phyloP scores from a whole-genome alignment of 2,888 invertebrate genomes.

The Onthophagus sagittarius region DNA sequence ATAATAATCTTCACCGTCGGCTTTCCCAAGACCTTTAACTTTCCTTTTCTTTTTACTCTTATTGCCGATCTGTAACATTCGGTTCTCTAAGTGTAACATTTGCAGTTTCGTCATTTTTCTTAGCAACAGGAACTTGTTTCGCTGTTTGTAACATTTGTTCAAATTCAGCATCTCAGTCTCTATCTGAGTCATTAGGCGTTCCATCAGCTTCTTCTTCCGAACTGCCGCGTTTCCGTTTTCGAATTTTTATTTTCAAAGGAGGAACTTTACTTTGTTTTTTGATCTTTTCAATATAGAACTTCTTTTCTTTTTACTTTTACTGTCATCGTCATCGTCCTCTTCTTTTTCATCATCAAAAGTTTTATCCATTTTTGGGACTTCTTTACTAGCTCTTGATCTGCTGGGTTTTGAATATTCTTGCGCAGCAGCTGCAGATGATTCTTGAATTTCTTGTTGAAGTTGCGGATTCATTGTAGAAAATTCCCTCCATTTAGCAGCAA shows the following conservation, averaged over 20 bases:
- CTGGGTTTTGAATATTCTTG: conserved; percentile 57
- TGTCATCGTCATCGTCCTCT: conserved; percentile 70
- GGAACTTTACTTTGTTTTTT: conserved; percentile 83
- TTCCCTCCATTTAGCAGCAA: conserved; percentile 96
- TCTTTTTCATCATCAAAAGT: conserved; percentile 71
- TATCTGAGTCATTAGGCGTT: conserved; percentile 69
- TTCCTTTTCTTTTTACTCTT: conserved; percentile 87
- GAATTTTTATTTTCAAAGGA: conserved; percentile 91
- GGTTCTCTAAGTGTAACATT: conserved; percentile 38
- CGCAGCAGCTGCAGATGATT: conserved; percentile 38
- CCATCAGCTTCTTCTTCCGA: conserved; percentile 83
- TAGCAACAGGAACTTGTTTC: conserved; percentile 60
- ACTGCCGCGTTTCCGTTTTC: conserved; percentile 87
- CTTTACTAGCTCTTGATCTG: conserved; percentile 53
- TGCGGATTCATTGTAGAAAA: conserved; percentile 84
- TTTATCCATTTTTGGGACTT: conserved; percentile 33
- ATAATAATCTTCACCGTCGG: conserved; percentile 70
- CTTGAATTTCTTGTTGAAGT: conserved; percentile 51
- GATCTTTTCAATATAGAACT: conserved; percentile 70
- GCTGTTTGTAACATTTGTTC: conserved; percentile 95
- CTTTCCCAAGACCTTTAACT: conserved; percentile 65
- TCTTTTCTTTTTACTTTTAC: conserved; percentile 61
- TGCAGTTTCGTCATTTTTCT: conserved; percentile 34
- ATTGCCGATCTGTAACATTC: conserved; percentile 58
- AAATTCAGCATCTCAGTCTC: conserved; percentile 97